Evolutionary conservation across 2,888 invertebrate species (phyloP).

Genomic region (Drosophila colorata): DNA sequence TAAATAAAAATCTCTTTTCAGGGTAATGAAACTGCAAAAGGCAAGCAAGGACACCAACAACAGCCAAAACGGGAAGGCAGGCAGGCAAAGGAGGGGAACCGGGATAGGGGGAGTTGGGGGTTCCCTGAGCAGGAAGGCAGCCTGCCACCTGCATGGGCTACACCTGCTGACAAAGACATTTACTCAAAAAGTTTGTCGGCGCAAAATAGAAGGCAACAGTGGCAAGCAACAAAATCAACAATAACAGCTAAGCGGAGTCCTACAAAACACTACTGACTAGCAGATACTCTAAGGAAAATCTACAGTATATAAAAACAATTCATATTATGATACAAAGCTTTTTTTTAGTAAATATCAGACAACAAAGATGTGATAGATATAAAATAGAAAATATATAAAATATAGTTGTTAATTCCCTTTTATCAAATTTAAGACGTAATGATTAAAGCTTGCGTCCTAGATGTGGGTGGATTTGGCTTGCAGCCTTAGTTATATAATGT

Average conservation of each 20-base stretch:
- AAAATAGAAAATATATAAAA: background rate
- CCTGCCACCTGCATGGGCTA: slow-evolving; percentile 56
- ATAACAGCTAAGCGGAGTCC: slow-evolving; percentile 1
- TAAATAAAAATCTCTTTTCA: slow-evolving; percentile 78
- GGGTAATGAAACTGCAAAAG: slow-evolving; percentile 76
- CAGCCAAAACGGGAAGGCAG: slow-evolving; percentile 29
- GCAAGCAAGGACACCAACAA: slow-evolving; percentile 48
- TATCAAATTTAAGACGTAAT: too few relatives aligned
- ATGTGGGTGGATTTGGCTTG: too few relatives aligned
- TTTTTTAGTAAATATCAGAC: background rate
- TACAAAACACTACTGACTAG: background rate
- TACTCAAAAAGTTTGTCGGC: slow-evolving; percentile 79
- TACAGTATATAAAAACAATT: too few relatives aligned
- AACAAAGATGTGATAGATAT: background rate
- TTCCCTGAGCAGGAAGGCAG: background rate
- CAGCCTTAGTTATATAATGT: too few relatives aligned
- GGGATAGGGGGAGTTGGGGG: slow-evolving; percentile 2
- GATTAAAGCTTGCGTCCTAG: too few relatives aligned
- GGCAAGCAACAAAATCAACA: slow-evolving; percentile 28
- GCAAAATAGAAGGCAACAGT: slow-evolving; percentile 64
- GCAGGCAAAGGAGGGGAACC: background rate
- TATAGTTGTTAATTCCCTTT: too few relatives aligned
- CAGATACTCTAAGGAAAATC: background rate
- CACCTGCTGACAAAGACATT: slow-evolving; percentile 81
- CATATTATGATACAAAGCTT: too few relatives aligned